Base-by-base conservation (phyloP, 2,888 invertebrate genomes). In the Sturmia bella region DNA sequence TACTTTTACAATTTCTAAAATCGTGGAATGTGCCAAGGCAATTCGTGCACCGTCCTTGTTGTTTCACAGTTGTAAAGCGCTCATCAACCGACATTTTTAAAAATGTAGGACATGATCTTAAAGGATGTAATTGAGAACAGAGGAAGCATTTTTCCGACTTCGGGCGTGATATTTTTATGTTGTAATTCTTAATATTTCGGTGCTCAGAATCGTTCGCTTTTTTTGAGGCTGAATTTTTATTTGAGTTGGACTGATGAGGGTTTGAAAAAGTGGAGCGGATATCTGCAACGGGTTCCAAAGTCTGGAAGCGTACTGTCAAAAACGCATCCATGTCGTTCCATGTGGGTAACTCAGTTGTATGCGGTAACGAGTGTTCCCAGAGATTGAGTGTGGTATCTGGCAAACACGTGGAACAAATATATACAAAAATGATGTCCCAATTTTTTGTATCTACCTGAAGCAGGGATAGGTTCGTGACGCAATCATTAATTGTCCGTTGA, bases 391-490 rank as follows among this genome's bases (percentile, higher is more conserved):
- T 69, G 2, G n/a, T 57, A 24, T 9, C 24, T 57, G 3, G 69
- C 56, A 37, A 1, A 19, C 69, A 24, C 4, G 41, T 57, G 1
- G 69, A 69, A 19, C 27, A 69, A 11, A 69, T 19, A 13, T 43
- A 69, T 5, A 56, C 45, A 21, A 68, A 68, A 7, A 68, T 68
- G 13, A 17, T n/a, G 17, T 54, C 54, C 43, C 52, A 68, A 6
- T 12, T 43, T 1, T 12, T 12, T 1, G 27, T 56, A 2, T 56
- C 43, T 6, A 69, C 17, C 2, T 43, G 5, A 3, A 41, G 24
- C 1, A 69, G 27, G 1, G 3, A 5, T 12, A 56, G 13, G 5
- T 43, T 27, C 1, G 68, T 41, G 21, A n/a, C n/a, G 9, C 27
- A 54, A 15, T 54, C 54, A 11, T 54, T 27, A 32, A 54, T 54